A percentile compares a stretch with the other conserved stretches of the same genome.
Conservation (phyloP, 2,888 invertebrate genomes). For the Raillietiella orientalis region DNA sequence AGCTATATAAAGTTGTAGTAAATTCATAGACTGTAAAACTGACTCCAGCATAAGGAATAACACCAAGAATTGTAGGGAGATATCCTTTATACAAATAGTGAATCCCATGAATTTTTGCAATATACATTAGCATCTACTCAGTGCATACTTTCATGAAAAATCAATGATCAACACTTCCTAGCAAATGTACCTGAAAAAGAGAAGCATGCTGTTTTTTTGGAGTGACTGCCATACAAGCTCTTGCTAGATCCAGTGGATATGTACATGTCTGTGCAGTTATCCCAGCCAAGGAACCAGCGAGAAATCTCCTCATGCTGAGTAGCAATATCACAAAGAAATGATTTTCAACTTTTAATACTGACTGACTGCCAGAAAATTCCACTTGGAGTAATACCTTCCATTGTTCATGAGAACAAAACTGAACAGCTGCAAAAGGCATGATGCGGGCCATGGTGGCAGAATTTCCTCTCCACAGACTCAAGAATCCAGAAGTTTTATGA, state of each 20-base stretch:
- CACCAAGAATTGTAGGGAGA: conserved; percentile 62
- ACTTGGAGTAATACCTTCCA: conserved; percentile 51
- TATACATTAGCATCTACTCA: conserved; percentile 21
- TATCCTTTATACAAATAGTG: conserved; percentile 50
- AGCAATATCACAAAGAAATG: not conserved
- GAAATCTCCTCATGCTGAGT: conserved; percentile 20
- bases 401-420: conserved; percentile 92
- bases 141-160: no score
- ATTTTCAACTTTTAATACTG: not conserved
- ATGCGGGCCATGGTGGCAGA: conserved; percentile 93
- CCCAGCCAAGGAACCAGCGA: conserved; percentile 83
- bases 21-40: conserved; percentile 85
- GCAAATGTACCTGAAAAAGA: conserved; percentile 17
- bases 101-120: conserved; percentile 41
- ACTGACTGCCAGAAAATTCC: conserved; percentile 13
- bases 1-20: not conserved
- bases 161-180: not conserved
- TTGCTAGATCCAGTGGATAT: conserved; percentile 81
- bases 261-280: conserved; percentile 75
- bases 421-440: conserved; percentile 84
- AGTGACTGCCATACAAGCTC: conserved; percentile 91
- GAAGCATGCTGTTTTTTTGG: conserved; percentile 33
- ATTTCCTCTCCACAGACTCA: conserved; percentile 84
- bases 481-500: conserved; percentile 37
- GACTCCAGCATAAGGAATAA: conserved; percentile 83